Percentiles rank a stretch among this genome's conserved stretches.
phyloP scores from a whole-genome alignment of 2,113 vertebrate genomes.

The Varanus salvator region DNA sequence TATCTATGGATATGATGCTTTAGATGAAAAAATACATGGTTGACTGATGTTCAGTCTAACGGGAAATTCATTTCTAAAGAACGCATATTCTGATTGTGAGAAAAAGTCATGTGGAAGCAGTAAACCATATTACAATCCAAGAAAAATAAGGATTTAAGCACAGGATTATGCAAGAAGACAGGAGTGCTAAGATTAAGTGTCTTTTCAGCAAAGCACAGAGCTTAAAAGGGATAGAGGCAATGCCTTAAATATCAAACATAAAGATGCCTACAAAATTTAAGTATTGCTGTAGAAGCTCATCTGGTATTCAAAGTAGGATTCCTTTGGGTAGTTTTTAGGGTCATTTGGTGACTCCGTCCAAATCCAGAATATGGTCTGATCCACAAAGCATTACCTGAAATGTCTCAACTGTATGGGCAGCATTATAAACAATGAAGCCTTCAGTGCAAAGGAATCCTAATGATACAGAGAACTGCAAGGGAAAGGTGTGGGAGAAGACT shows the following conservation, averaged over 20 bases:
- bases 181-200: background rate
- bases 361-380: background rate
- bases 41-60: constrained; percentile 24
- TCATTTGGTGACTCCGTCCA: constrained; percentile 2
- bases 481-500: background rate
- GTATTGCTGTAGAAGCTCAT: background rate
- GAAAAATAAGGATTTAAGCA: constrained; percentile 23
- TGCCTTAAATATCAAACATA: background rate
- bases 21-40: background rate
- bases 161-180: background rate
- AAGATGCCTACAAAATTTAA: background rate
- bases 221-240: background rate
- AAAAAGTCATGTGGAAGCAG: background rate
- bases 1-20: background rate
- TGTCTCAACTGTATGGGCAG: background rate
- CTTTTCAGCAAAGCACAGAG: background rate
- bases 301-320: background rate
- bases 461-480: background rate
- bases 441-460: constrained; percentile 12
- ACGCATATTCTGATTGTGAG: background rate
- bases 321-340: accelerated
- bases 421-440: background rate
- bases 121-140: background rate
- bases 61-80: constrained; percentile 23
- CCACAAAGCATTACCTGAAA: accelerated